Percentiles rank a stretch among this genome's conserved stretches.
These are phyloP conservation scores for Daubentonia madagascariensis DNA, from an alignment of 2,113 vertebrate species.

Conservation along the genomic window DNA sequence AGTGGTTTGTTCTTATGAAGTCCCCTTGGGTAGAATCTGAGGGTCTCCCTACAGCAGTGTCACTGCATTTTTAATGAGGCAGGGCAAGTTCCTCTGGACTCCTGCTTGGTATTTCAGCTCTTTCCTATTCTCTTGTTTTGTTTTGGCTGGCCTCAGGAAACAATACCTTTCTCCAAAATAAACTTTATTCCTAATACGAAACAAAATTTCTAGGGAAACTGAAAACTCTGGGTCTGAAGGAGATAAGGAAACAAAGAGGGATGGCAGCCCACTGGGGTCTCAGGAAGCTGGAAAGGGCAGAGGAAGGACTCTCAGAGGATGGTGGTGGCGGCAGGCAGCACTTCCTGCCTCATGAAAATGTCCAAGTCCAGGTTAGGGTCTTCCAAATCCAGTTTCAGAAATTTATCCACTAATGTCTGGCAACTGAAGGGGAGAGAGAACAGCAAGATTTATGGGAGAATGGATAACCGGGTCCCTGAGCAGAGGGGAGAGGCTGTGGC, in stretches of 20 bases:
- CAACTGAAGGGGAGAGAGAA: conserved; percentile 81
- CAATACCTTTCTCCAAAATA: conserved; percentile 30
- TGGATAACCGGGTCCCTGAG: background rate
- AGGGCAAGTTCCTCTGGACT: background rate
- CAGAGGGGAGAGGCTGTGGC: background rate
- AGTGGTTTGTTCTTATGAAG: background rate
- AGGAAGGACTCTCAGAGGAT: conserved; percentile 72
- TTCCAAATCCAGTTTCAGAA: conserved; percentile 92
- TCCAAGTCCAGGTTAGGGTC: conserved; percentile 88
- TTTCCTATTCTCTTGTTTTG: background rate
- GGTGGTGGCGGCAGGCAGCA: conserved; percentile 85
- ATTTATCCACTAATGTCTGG: conserved; percentile 89
- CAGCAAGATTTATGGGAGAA: background rate
- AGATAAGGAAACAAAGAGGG: background rate
- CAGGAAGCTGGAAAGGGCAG: background rate
- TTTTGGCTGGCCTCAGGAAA: background rate
- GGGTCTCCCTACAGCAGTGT: background rate
- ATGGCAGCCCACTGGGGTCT: background rate
- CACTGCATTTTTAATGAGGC: background rate
- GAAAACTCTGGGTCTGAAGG: background rate
- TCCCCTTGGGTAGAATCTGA: background rate
- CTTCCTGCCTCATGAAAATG: conserved; percentile 88
- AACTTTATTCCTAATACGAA: conserved; percentile 64
- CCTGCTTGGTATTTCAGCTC: background rate
- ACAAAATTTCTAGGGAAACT: conserved; percentile 13